These are phyloP conservation scores for Clarias pachynema DNA, from an alignment of 2,797 vertebrate genomes.

Conservation along the genomic window DNA sequence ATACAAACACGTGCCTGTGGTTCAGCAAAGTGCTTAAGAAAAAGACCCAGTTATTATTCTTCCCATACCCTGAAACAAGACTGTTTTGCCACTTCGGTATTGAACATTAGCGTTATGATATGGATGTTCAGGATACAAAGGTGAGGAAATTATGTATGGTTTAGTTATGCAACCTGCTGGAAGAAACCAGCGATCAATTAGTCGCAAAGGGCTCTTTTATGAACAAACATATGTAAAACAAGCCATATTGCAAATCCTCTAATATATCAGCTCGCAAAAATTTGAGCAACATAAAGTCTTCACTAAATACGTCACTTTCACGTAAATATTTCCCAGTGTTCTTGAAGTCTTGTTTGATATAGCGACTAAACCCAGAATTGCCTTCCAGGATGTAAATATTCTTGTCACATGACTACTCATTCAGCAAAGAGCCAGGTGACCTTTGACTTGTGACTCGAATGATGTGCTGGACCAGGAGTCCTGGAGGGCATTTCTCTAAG, in stretches of 20 bases:
- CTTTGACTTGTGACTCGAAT: conserved; percentile 27
- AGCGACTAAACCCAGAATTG: conserved; percentile 37
- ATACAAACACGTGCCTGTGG: conserved; percentile 77
- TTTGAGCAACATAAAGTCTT: conserved; percentile 4
- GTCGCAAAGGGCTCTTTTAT: conserved; percentile 44
- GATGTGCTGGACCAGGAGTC: conserved; percentile 38
- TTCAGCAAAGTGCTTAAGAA: conserved; percentile 82
- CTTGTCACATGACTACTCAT: conserved; percentile 39
- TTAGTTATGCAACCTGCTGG: conserved; percentile 39
- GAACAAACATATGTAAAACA: conserved; percentile 44
- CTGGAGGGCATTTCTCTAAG: conserved; percentile 38
- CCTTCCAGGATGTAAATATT: conserved; percentile 47
- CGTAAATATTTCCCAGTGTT: conserved; percentile 21
- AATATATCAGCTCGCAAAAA: conserved; percentile 25
- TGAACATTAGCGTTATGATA: conserved; percentile 21
- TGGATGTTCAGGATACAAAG: conserved; percentile 33
- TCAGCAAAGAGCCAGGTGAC: conserved; percentile 30
- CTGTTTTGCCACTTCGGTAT: conserved; percentile 41
- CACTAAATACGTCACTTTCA: conserved; percentile 24
- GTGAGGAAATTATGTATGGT: conserved; percentile 22
- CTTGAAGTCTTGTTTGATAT: conserved; percentile 24
- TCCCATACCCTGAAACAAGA: conserved; percentile 54
- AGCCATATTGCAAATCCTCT: conserved; percentile 39
- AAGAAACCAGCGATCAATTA: conserved; percentile 23
- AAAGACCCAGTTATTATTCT: conserved; percentile 77